phyloP scores from a whole-genome alignment of 2,113 vertebrate genomes.

The Oenanthe oenanthe region DNA sequence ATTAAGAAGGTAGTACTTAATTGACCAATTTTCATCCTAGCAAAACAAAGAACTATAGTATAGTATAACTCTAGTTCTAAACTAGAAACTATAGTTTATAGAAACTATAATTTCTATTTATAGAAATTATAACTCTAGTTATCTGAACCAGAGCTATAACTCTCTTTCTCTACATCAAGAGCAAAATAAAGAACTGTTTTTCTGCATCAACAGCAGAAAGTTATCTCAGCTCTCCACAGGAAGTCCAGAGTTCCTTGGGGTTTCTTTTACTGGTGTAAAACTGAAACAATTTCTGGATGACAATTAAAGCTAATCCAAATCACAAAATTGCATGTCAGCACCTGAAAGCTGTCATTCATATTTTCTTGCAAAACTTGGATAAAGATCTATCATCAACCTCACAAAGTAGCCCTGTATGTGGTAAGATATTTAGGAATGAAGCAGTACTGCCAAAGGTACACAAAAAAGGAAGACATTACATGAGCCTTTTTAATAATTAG shows the following conservation, averaged over 20 bases:
- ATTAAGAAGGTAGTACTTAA: background rate
- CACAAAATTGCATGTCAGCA: background rate
- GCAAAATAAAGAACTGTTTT: background rate
- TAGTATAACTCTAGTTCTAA: no score
- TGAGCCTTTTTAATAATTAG: background rate
- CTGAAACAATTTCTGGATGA: background rate
- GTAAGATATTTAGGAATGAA: background rate
- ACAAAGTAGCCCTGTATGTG: background rate
- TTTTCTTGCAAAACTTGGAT: background rate
- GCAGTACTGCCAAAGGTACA: background rate
- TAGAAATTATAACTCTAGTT: no score
- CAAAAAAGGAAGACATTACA: background rate
- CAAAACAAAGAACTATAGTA: background rate
- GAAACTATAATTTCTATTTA: no score
- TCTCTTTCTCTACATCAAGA: no score
- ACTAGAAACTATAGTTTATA: no score
- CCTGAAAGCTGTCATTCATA: background rate
- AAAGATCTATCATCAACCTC: background rate
- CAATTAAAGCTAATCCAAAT: background rate
- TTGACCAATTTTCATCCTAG: background rate
- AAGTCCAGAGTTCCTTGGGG: background rate
- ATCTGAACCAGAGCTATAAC: no score
- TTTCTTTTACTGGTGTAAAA: background rate
- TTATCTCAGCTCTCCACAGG: background rate
- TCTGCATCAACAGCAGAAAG: background rate